Percentiles rank a stretch among this genome's conserved stretches.
Conservation (phyloP, 2,113 vertebrate genomes). For the Lethenteron reissneri region DNA sequence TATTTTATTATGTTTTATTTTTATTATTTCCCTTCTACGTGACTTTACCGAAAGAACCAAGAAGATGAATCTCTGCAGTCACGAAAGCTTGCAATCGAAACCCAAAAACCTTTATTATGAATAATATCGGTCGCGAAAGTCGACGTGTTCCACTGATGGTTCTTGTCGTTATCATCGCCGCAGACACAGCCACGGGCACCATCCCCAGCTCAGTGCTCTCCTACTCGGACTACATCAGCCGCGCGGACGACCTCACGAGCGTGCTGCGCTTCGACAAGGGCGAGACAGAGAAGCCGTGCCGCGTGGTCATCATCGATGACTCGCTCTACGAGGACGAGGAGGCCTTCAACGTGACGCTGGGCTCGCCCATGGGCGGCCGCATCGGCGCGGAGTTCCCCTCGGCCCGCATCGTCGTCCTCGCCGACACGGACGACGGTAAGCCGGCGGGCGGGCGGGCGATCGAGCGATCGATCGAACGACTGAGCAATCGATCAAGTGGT, state of each 20-base stretch:
- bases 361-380: slow-evolving; percentile 38
- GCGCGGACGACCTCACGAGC: slow-evolving; percentile 39
- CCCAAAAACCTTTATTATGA: background rate
- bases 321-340: slow-evolving; percentile 56
- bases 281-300: slow-evolving; percentile 37
- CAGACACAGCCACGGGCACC: slow-evolving; percentile 39
- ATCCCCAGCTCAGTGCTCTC: slow-evolving; percentile 32
- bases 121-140: background rate
- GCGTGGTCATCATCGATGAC: slow-evolving; percentile 43
- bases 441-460: slow-evolving; percentile 1
- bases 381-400: slow-evolving; percentile 31
- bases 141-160: background rate
- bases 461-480: no score
- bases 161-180: background rate
- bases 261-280: slow-evolving; percentile 40
- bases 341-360: slow-evolving; percentile 42
- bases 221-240: slow-evolving; percentile 52
- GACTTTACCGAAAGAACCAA: no score
- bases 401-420: slow-evolving; percentile 32
- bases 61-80: no score
- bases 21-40: no score
- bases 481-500: no score
- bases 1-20: no score
- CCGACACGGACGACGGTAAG: slow-evolving; percentile 48
- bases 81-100: no score